A percentile compares a stretch with the other conserved stretches of the same genome.
These are phyloP conservation scores for Aromia moschata DNA, from an alignment of 2,888 invertebrate species.

Conservation along the genomic window DNA sequence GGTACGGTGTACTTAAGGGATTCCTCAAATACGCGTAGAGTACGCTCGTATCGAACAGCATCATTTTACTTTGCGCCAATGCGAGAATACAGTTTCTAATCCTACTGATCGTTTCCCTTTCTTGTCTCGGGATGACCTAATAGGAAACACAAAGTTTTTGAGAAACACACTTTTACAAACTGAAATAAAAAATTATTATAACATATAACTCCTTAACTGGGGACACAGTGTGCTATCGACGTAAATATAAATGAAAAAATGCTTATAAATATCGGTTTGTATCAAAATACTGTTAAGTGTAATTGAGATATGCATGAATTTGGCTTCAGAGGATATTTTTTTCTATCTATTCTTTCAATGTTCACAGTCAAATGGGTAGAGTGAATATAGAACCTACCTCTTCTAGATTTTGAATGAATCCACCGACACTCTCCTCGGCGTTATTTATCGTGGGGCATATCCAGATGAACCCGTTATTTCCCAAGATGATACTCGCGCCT, in stretches of 20 bases:
- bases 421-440: conserved; percentile 74
- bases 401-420: conserved; percentile 80
- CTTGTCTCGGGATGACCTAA: conserved; percentile 74
- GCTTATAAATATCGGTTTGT: too few relatives aligned
- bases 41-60: conserved; percentile 92
- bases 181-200: conserved; percentile 4
- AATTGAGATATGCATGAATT: too few relatives aligned
- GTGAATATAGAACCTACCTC: conserved; percentile 60
- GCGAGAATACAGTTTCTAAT: conserved; percentile 90
- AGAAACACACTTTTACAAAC: background rate
- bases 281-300: too few relatives aligned
- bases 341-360: too few relatives aligned
- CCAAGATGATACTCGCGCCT: conserved; percentile 92
- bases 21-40: conserved; percentile 85
- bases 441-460: conserved; percentile 77
- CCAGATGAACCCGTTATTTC: conserved; percentile 98
- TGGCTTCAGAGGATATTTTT: too few relatives aligned
- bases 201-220: too few relatives aligned
- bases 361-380: background rate
- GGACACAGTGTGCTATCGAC: too few relatives aligned
- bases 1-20: conserved; percentile 82
- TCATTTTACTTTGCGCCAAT: conserved; percentile 85
- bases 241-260: too few relatives aligned
- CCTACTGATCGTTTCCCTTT: conserved; percentile 88
- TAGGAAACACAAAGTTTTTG: conserved; percentile 33